These are phyloP conservation scores for Paguma larvata DNA, from an alignment of 2,797 vertebrate genomes.

Conservation along the genomic window DNA sequence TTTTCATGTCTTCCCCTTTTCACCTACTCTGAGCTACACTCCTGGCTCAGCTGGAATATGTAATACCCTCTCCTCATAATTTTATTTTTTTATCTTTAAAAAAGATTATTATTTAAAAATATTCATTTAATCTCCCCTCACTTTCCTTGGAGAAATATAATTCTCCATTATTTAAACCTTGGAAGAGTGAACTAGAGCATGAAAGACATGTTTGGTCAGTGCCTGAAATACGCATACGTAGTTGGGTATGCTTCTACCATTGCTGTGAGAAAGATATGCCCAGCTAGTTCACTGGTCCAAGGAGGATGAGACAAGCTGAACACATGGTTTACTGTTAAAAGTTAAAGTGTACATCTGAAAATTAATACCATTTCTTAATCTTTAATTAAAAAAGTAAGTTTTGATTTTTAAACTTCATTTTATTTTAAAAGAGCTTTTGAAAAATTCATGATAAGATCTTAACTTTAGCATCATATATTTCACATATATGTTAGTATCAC, in stretches of 20 bases:
- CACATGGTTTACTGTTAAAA: not conserved
- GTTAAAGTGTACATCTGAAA: not conserved
- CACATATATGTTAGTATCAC: not conserved
- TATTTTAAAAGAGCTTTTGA: not conserved
- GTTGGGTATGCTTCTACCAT: not conserved
- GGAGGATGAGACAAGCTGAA: not conserved
- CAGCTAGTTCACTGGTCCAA: not conserved
- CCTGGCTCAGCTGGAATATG: not conserved
- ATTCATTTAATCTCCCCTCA: fast-evolving
- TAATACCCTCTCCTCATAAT: not conserved
- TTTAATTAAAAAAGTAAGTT: not conserved
- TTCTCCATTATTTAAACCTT: not conserved
- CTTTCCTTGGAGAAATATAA: not conserved
- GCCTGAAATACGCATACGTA: not conserved
- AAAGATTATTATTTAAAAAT: not conserved
- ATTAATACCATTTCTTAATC: not conserved
- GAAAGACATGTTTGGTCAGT: not conserved
- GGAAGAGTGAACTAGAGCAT: not conserved
- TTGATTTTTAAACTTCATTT: not conserved
- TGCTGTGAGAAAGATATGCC: not conserved
- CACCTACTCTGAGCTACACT: not conserved
- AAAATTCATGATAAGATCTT: not conserved
- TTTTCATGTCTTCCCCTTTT: not conserved
- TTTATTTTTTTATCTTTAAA: not conserved
- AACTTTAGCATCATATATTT: not conserved